A percentile compares a stretch with the other conserved stretches of the same genome.
Evolutionary conservation across 2,797 vertebrate species (phyloP).

Genomic region (Melanotaenia pygmaea): DNA sequence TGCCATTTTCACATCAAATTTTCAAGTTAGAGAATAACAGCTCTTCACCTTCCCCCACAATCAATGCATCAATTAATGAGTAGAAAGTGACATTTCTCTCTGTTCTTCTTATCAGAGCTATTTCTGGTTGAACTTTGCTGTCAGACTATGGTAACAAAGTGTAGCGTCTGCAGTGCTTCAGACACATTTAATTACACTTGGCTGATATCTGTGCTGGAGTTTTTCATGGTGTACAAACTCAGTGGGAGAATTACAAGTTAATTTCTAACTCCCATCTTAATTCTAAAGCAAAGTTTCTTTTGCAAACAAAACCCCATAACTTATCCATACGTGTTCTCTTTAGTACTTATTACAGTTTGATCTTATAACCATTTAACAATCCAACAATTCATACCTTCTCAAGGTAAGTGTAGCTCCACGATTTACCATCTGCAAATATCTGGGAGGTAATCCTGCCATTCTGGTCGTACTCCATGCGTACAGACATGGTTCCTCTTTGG

Average conservation of each 20-base stretch:
- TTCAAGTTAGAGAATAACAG: conserved; percentile 43
- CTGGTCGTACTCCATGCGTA: conserved; percentile 97
- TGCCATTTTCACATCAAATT: conserved; percentile 62
- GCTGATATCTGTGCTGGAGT: conserved; percentile 62
- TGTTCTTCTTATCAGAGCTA: conserved; percentile 66
- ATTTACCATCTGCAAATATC: conserved; percentile 97
- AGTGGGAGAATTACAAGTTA: conserved; percentile 44
- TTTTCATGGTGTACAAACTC: conserved; percentile 58
- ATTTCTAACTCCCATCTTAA: conserved; percentile 54
- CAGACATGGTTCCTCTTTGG: conserved; percentile 97
- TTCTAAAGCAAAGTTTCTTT: conserved; percentile 38
- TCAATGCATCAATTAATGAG: conserved; percentile 70
- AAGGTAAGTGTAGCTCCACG: conserved; percentile 98
- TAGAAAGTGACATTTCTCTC: conserved; percentile 72
- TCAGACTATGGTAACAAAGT: conserved; percentile 70
- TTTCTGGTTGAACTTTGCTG: conserved; percentile 71
- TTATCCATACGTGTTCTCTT: conserved; percentile 3
- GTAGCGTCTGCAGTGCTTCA: conserved; percentile 57
- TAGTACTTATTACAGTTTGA: conserved; percentile 16
- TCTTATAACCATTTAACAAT: conserved; percentile 16
- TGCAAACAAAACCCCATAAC: conserved; percentile 22
- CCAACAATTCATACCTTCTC: conserved; percentile 87
- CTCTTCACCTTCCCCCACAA: conserved; percentile 49
- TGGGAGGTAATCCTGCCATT: conserved; percentile 92
- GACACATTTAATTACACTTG: conserved; percentile 75